Base-by-base conservation (phyloP, 1,140 invertebrate genomes). In the Ylistrum balloti region DNA sequence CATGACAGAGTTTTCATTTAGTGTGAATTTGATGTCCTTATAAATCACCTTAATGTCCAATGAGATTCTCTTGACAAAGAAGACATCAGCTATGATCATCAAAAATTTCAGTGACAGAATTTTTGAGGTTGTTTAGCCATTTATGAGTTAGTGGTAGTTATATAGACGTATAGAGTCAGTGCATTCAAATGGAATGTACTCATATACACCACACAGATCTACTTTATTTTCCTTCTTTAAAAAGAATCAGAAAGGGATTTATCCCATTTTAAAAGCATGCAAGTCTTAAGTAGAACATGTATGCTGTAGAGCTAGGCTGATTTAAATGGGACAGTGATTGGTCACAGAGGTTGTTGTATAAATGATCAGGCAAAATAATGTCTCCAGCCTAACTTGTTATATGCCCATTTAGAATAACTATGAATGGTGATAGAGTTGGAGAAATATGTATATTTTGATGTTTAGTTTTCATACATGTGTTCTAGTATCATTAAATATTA, bases 111-210 rank as follows among this genome's bases (percentile, higher is more conserved):
- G 22, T n/a, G 56, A 74, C 56, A 74, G 56, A 74, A 74, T 74
- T 74, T 74, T 74, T 74, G 56, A 74, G 56, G 56, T 74, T 74
- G 56, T 74, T 74, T 74, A 74, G 56, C 56, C 56, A 74, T 74
- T 45, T 74, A 74, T 17, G 5, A 28, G 56, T 28, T 28, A 74
- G 56, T 74, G n/a, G 9, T 28, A 5, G n/a, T 5, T 74, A 74
- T 74, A 74, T 74, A 28, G 45, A 1, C 22, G 22, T 48, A 48
- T 74, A 28, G 5, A 28, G 56, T 3, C n/a, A 5, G 22, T n/a
- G 56, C 22, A 74, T 74, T 74, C 56, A 74, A 74, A 74, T n/a
- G 56, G 56, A 74, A 74, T 74, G 56, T 74, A 74, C 56, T n/a
- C 5, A n/a, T 74, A 74, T 74, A 74, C 15, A 28, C 56, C n/a